Evolutionary conservation across 2,113 vertebrate genomes (phyloP).

Genomic region (Rhinopomastus cyanomelas): DNA sequence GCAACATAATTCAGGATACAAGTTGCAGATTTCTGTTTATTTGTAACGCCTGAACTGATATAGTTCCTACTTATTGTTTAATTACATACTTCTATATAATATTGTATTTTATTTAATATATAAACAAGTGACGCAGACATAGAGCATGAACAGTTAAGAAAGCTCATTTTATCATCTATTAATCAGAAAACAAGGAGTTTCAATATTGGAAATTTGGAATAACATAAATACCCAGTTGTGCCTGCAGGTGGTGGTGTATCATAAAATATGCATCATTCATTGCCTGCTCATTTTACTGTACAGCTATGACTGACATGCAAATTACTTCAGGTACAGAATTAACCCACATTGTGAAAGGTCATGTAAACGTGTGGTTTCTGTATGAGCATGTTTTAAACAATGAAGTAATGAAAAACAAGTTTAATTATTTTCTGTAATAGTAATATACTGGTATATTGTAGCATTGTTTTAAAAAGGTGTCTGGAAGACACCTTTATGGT

Average conservation of each 20-base stretch:
- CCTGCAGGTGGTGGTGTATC: conserved; percentile 59
- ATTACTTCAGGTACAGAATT: background rate
- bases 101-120: background rate
- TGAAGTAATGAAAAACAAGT: fast-evolving
- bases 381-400: background rate
- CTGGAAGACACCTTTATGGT: too few species aligned
- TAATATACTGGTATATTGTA: background rate
- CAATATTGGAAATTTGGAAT: background rate
- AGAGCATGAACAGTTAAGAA: background rate
- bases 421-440: background rate
- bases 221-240: too few species aligned
- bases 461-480: background rate
- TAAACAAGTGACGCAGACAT: background rate
- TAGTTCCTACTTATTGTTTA: too few species aligned
- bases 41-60: background rate
- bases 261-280: background rate
- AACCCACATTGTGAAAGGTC: background rate
- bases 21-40: background rate
- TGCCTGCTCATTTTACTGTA: background rate
- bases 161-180: background rate
- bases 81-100: too few species aligned
- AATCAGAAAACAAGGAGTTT: background rate
- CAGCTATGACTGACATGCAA: background rate
- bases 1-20: background rate
- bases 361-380: background rate